These are phyloP conservation scores for Chironomus striatipennis DNA, from an alignment of 1,140 invertebrate genomes.

Conservation along the genomic window DNA sequence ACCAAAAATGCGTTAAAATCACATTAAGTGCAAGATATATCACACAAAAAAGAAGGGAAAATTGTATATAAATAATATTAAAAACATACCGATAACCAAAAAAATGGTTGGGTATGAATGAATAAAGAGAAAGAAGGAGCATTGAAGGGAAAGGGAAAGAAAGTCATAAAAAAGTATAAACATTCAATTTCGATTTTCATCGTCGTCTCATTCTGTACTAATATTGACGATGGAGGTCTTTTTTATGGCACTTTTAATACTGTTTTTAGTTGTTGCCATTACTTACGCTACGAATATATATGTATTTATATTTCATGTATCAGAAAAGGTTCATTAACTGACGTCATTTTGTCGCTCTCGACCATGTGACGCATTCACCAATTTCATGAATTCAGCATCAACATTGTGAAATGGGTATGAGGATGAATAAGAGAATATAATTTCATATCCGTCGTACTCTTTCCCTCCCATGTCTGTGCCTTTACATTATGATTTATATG, in stretches of 20 bases:
- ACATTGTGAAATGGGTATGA: too few species aligned
- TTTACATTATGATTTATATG: not conserved
- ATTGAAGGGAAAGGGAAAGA: too few species aligned
- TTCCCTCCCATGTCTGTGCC: not conserved
- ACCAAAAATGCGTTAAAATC: not conserved
- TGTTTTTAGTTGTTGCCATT: conserved; percentile 3
- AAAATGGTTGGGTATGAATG: not conserved
- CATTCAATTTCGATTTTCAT: conserved; percentile 22
- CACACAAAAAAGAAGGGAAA: not conserved
- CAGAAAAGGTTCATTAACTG: conserved; percentile 1
- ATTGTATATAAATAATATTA: not conserved
- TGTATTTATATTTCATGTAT: too few species aligned
- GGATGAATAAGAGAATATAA: too few species aligned
- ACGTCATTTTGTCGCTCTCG: not conserved
- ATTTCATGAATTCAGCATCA: too few species aligned
- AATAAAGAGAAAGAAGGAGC: not conserved
- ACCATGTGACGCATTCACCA: not conserved
- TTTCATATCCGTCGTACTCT: not conserved
- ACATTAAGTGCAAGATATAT: not conserved
- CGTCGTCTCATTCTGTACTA: not conserved
- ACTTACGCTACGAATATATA: not conserved
- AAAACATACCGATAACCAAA: not conserved
- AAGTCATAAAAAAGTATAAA: conserved; percentile 23
- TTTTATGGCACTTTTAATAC: conserved; percentile 6
- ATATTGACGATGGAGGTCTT: conserved; percentile 12